phyloP scores from a whole-genome alignment of 2,113 vertebrate genomes.

The Clarias macrocephalus region DNA sequence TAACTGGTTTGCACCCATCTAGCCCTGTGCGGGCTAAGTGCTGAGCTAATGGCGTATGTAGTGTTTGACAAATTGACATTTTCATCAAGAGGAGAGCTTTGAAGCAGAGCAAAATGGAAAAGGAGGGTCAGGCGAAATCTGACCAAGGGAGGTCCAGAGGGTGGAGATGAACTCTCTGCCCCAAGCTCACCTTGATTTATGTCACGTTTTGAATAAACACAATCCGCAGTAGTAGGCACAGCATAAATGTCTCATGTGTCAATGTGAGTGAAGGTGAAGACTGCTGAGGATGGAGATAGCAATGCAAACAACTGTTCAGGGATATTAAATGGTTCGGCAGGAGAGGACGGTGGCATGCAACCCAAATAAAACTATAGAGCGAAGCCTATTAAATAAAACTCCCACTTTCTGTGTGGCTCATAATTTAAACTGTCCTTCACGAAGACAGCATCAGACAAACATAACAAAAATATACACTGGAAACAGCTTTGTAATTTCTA shows the following conservation, averaged over 20 bases:
- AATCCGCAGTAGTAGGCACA: background rate
- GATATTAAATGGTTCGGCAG: slow-evolving; percentile 22
- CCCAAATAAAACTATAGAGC: slow-evolving; percentile 32
- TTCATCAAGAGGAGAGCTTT: slow-evolving; percentile 51
- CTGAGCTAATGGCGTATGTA: slow-evolving; percentile 50
- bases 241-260: background rate
- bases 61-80: slow-evolving; percentile 64
- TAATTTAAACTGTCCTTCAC: slow-evolving; percentile 20
- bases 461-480: slow-evolving; percentile 2
- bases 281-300: background rate
- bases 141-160: background rate
- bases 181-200: slow-evolving; percentile 3
- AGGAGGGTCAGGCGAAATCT: slow-evolving; percentile 11
- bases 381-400: slow-evolving; percentile 50
- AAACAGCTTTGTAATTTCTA: background rate
- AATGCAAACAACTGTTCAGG: background rate
- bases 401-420: slow-evolving; percentile 1
- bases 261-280: slow-evolving; percentile 31
- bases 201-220: slow-evolving; percentile 3
- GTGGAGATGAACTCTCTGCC: slow-evolving; percentile 37
- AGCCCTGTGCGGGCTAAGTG: slow-evolving; percentile 59
- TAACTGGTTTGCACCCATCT: slow-evolving; percentile 74
- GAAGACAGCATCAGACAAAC: slow-evolving; percentile 24
- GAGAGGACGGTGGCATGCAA: slow-evolving; percentile 6
- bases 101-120: slow-evolving; percentile 3